Base-by-base conservation (phyloP, 2,888 invertebrate genomes). In the Eupelmus urozonus region DNA sequence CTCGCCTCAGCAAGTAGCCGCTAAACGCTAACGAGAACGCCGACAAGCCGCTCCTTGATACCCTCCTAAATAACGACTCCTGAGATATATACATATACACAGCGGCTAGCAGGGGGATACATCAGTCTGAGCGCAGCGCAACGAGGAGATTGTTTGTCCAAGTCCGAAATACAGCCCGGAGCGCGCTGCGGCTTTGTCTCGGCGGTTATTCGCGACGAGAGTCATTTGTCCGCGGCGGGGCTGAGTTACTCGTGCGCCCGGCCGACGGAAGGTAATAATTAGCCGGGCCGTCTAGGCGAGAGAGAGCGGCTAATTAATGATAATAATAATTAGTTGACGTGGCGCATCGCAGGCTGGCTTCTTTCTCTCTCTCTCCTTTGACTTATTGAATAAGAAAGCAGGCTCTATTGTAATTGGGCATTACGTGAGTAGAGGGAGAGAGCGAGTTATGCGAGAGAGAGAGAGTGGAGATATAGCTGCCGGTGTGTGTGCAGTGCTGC, bases 371-470 rank as follows among this genome's bases (percentile, higher is more conserved):
- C n/a, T 25, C 45, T 45, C 42, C n/a, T 42, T 62, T 49, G 60
- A 53, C 66, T 76, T 76, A 69, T 76, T 62, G 62, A 76, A 67
- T 62, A 42, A 69, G 69, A 76, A 62, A 53, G 42, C 55, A 40
- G 42, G 60, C 29, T 62, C 69, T 62, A 78, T 78, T 72, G 66
- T 73, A 78, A 73, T 78, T 78, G 67, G 60, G 77, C 62, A 67
- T 78, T 73, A 62, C 65, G n/a, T n/a, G n/a, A n/a, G n/a, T n/a
- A n/a, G n/a, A n/a, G n/a, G n/a, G n/a, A n/a, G 76, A 55, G 42
- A 25, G 59, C 67, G 27, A 18, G 42, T 25, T 49, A 59, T n/a
- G n/a, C 4, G 49, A 49, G n/a, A 49, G 49, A n/a, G 13, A 49
- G n/a, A 49, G 16, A 49, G n/a, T 49, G 63, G n/a, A 34, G 11